Conservation (phyloP, 2,888 invertebrate species). For the Pachliopta kotzebuea region DNA sequence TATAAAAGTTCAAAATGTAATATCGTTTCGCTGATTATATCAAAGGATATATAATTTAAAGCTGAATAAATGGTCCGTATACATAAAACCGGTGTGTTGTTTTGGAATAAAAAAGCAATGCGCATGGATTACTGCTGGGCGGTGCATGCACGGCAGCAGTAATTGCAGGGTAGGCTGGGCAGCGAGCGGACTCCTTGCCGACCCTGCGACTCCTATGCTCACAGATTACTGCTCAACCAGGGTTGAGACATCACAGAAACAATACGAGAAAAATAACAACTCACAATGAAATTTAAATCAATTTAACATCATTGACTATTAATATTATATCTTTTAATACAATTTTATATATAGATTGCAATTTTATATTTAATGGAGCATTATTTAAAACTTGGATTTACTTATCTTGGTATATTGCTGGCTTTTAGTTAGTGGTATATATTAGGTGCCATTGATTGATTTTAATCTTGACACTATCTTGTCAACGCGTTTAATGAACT, state of each 20-base stretch:
- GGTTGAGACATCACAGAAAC: slow-evolving; percentile 11
- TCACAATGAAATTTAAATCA: background rate
- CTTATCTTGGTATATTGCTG: too few species aligned
- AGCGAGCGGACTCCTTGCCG: slow-evolving; percentile 44
- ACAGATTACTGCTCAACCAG: slow-evolving; percentile 32
- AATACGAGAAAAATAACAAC: background rate
- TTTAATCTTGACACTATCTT: too few species aligned
- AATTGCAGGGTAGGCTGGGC: slow-evolving; percentile 58
- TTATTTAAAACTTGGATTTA: too few species aligned
- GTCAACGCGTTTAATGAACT: too few species aligned
- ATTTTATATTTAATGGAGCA: too few species aligned
- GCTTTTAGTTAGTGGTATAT: too few species aligned
- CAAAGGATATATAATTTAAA: slow-evolving; percentile 30
- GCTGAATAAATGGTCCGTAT: slow-evolving; percentile 34
- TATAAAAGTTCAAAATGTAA: slow-evolving; percentile 11
- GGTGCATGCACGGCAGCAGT: slow-evolving; percentile 59
- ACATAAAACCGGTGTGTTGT: slow-evolving; percentile 35
- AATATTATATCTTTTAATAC: too few species aligned
- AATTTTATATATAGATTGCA: too few species aligned
- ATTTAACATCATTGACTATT: too few species aligned
- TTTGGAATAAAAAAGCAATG: slow-evolving; percentile 42
- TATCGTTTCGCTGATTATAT: slow-evolving; percentile 27
- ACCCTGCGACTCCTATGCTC: slow-evolving; percentile 33
- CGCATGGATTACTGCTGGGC: slow-evolving; percentile 56
- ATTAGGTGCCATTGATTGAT: too few species aligned